phyloP scores from a whole-genome alignment of 2,888 invertebrate species.

The Achlya flavicornis region DNA sequence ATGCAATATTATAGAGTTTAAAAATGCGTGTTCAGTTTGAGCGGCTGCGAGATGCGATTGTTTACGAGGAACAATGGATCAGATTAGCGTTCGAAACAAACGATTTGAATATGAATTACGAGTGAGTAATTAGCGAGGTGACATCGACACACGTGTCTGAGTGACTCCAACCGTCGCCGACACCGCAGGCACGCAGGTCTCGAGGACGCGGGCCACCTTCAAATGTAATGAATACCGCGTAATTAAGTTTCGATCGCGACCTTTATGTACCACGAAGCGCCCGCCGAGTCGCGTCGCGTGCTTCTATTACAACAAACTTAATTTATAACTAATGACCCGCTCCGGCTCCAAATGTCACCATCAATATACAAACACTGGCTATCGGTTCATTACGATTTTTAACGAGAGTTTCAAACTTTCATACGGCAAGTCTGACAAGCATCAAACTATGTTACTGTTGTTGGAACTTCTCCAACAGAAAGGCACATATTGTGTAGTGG shows the following conservation, averaged over 20 bases:
- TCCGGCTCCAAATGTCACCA: neutral
- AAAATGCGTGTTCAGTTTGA: neutral
- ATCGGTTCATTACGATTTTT: constrained; percentile 1
- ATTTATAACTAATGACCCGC: neutral
- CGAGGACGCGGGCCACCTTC: neutral
- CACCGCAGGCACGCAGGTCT: no score
- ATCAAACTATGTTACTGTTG: neutral
- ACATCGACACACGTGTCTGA: constrained; percentile 9
- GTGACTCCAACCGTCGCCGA: neutral
- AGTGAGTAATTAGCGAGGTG: constrained; percentile 30
- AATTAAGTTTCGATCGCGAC: constrained; percentile 18
- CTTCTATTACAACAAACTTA: constrained; percentile 3
- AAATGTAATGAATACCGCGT: constrained; percentile 17
- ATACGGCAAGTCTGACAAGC: neutral
- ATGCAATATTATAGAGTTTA: neutral
- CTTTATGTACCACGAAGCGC: constrained; percentile 14
- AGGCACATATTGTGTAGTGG: neutral
- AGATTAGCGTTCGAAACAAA: constrained; percentile 34
- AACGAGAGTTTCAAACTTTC: neutral
- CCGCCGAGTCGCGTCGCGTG: no score
- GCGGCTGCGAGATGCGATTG: constrained; percentile 35
- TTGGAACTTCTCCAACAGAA: neutral
- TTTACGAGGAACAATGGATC: constrained; percentile 43
- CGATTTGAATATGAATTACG: constrained; percentile 39
- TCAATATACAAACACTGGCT: neutral